phyloP scores from a whole-genome alignment of 2,113 vertebrate genomes.

The Colistium nudipinnis region DNA sequence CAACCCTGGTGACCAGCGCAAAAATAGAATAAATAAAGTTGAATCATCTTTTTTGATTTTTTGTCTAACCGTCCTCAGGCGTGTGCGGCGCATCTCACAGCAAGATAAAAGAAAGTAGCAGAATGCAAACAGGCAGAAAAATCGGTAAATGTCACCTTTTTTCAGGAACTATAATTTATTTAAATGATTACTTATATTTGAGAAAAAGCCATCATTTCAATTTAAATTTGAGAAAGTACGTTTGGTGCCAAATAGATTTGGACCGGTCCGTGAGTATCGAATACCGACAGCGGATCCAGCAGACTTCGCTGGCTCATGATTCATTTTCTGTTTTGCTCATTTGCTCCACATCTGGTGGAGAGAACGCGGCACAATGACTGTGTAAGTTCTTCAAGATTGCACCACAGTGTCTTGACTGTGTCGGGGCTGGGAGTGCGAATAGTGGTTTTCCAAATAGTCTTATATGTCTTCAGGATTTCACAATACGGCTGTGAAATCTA shows the following conservation, averaged over 20 bases:
- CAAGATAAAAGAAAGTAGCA: too few species aligned
- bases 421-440: constrained; percentile 34
- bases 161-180: too few species aligned
- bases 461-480: constrained; percentile 58
- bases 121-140: too few species aligned
- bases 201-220: not conserved
- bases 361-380: constrained; percentile 28
- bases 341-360: constrained; percentile 69
- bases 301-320: constrained; percentile 49
- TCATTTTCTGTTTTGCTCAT: constrained; percentile 58
- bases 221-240: constrained; percentile 39
- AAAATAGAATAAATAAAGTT: not conserved
- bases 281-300: constrained; percentile 45
- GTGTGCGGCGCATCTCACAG: too few species aligned
- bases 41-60: not conserved
- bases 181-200: constrained; percentile 13
- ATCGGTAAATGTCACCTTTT: too few species aligned
- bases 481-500: constrained; percentile 36
- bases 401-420: constrained; percentile 38
- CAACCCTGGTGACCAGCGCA: not conserved
- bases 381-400: constrained; percentile 37
- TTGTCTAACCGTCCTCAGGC: not conserved
- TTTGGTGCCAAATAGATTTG: constrained; percentile 55
- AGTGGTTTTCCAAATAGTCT: constrained; percentile 29
- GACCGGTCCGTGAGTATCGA: constrained; percentile 43